Conservation (phyloP, 2,113 vertebrate genomes). For the Heloderma charlesbogerti region DNA sequence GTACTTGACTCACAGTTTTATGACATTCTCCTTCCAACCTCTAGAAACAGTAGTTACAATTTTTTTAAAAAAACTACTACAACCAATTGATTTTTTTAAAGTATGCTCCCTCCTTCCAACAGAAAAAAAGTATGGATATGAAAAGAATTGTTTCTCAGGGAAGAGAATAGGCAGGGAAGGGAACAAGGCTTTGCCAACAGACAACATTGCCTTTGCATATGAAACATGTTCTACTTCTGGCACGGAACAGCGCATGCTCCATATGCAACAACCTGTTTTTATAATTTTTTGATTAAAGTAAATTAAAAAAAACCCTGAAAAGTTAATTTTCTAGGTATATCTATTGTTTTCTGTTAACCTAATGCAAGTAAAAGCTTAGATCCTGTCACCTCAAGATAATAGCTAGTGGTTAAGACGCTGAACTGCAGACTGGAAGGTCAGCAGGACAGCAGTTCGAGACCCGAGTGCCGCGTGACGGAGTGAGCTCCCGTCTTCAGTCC, state of each 20-base stretch:
- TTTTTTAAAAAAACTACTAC: no score
- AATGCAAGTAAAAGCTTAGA: background rate
- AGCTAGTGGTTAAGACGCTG: no score
- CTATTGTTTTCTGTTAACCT: background rate
- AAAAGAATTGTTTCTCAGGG: background rate
- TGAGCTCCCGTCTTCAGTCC: no score
- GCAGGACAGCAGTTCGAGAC: no score
- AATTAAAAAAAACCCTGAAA: background rate
- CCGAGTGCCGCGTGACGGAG: no score
- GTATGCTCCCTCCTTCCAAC: background rate
- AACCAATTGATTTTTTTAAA: no score
- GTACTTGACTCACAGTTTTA: no score
- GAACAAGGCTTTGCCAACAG: background rate
- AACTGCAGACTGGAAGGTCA: no score
- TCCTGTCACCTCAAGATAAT: no score
- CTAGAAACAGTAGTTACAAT: background rate
- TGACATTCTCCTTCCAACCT: background rate
- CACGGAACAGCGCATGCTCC: no score
- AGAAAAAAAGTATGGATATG: background rate
- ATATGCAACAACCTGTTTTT: background rate
- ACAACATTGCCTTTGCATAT: background rate
- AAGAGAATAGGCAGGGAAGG: background rate
- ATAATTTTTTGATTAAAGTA: background rate
- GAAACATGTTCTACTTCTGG: background rate
- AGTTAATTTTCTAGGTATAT: background rate